Evolutionary conservation across 2,888 invertebrate species (phyloP).

Genomic region (Eupithecia exiguata): DNA sequence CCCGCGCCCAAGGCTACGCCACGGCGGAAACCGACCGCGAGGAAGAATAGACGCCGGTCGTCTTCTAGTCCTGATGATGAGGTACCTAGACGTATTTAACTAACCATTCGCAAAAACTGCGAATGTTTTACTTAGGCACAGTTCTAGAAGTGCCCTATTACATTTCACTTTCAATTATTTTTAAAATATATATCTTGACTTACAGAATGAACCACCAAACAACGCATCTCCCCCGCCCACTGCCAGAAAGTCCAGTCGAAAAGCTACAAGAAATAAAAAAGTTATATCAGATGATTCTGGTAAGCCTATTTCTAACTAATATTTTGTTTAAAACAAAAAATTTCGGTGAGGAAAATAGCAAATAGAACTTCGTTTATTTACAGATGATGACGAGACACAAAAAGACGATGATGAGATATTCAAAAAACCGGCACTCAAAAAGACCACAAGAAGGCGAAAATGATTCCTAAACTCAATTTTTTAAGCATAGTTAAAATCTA

Average conservation of each 20-base stretch:
- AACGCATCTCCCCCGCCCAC: conserved; percentile 61
- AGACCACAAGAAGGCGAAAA: conserved; percentile 68
- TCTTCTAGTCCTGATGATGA: conserved; percentile 73
- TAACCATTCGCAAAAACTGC: background rate
- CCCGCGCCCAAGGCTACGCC: conserved; percentile 58
- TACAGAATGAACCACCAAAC: conserved; percentile 71
- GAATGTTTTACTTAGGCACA: background rate
- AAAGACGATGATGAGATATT: conserved; percentile 72
- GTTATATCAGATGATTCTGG: conserved; percentile 74
- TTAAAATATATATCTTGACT: background rate
- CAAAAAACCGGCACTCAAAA: conserved; percentile 74
- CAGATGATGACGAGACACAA: conserved; percentile 72
- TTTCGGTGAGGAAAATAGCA: background rate
- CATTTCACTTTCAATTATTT: background rate
- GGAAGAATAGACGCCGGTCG: conserved; percentile 60
- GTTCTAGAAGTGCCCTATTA: background rate
- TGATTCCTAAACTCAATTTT: conserved; percentile 39
- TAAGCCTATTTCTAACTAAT: conserved; percentile 42
- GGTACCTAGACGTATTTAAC: conserved; percentile 51
- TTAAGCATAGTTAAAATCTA: background rate
- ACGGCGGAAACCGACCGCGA: conserved; percentile 55
- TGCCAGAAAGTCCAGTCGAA: conserved; percentile 70
- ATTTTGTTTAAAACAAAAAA: background rate
- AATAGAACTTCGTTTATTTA: conserved; percentile 38
- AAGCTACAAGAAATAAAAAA: conserved; percentile 59